Conservation (phyloP, 2,888 invertebrate genomes). For the Plagodis pulveraria region DNA sequence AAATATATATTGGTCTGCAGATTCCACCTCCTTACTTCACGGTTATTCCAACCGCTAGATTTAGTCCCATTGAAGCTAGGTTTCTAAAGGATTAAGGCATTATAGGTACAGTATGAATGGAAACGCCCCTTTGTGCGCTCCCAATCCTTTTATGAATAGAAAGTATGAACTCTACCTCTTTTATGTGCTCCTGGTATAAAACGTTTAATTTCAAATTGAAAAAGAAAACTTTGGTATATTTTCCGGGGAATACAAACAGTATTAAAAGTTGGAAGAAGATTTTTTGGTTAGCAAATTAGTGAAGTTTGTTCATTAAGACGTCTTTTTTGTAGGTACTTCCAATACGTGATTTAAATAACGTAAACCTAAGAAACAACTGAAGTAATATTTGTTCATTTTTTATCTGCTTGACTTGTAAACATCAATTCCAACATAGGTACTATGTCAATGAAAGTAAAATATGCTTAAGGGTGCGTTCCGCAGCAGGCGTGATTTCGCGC, state of each 20-base stretch:
- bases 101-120: slow-evolving; percentile 11
- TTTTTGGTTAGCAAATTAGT: background rate
- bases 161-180: background rate
- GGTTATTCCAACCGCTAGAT: slow-evolving; percentile 6
- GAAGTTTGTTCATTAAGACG: no score
- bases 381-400: no score
- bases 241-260: background rate
- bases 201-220: slow-evolving; percentile 37
- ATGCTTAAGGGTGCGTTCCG: background rate
- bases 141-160: slow-evolving; percentile 19
- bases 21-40: background rate
- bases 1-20: no score
- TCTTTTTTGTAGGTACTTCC: no score
- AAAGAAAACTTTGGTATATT: slow-evolving; percentile 24
- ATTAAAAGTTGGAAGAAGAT: background rate
- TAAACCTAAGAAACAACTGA: no score
- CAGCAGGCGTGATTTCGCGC: no score
- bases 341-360: no score
- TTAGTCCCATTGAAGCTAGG: slow-evolving; percentile 8
- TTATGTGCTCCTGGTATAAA: slow-evolving; percentile 13
- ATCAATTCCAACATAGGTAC: no score
- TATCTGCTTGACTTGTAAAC: no score
- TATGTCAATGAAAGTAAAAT: no score
- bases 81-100: slow-evolving; percentile 9
- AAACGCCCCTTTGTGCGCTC: slow-evolving; percentile 14